Evolutionary conservation across 1,140 invertebrate genomes (phyloP).

Genomic region (Geopemphigus sp.): DNA sequence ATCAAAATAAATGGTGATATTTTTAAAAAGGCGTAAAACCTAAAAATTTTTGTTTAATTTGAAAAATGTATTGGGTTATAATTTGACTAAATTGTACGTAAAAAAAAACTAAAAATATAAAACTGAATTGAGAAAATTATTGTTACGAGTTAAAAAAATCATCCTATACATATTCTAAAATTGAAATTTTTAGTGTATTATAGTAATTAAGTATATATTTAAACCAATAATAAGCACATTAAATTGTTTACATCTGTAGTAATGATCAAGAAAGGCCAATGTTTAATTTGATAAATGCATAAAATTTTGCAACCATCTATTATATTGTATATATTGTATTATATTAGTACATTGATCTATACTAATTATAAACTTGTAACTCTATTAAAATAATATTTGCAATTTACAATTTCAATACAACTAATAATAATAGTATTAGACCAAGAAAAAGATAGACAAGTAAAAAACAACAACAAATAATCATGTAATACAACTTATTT

Average conservation of each 20-base stretch:
- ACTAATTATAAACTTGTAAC: background rate
- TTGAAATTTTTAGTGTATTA: background rate
- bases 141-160: too few species aligned
- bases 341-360: too few species aligned
- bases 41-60: too few species aligned
- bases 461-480: background rate
- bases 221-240: slow-evolving; percentile 14
- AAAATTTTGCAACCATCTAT: background rate
- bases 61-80: too few species aligned
- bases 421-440: background rate
- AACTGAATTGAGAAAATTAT: too few species aligned
- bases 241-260: background rate
- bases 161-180: too few species aligned
- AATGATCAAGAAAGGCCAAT: background rate
- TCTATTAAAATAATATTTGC: background rate
- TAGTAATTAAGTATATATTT: background rate
- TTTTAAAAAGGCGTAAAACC: too few species aligned
- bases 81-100: too few species aligned
- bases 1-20: too few species aligned
- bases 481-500: background rate
- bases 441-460: background rate
- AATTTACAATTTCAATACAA: background rate
- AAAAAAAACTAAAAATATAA: too few species aligned
- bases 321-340: too few species aligned
- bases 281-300: background rate